Base-by-base conservation (phyloP, 2,113 vertebrate species). In the Acrocephalus kingi region DNA sequence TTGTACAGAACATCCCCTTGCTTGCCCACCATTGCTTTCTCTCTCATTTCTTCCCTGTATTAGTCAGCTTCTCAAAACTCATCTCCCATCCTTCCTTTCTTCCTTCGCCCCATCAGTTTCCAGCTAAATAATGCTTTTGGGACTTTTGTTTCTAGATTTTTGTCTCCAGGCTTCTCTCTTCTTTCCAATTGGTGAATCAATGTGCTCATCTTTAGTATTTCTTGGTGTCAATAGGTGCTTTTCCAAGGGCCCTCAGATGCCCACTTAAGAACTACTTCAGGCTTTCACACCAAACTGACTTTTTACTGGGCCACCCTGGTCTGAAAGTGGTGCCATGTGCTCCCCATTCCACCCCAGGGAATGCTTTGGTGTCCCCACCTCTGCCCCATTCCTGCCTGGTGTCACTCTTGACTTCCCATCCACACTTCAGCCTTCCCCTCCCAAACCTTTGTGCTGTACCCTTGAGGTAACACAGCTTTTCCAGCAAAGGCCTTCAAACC, bases 341-440 rank as follows among this genome's bases (percentile, higher is more conserved):
- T 61, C n/a, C 45, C 28, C 11, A 2, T 54, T 30, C 11, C 28
- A 28, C 25, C 11, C 4, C 49, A 73, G 35, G n/a, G n/a, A 58
- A 23, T 0, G 0, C 19, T 61, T 61, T 31, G 27, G 27, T 52
- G 18, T 71, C 48, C 6, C 15, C 15, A 8, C 51, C 14, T 62
- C 52, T 35, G 39, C 48, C 28, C 39, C 3, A 1, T 23, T 75
- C 59, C 62, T 72, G 37, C 31, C 48, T 0, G 0, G 2, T 30
- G 56, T 75, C 46, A 67, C 52, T 24, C 9, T 15, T 28, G 31
- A 43, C n/a, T 66, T 79, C 56, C 52, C 31, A 24, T 41, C n/a
- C 46, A 8, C 46, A 13, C 15, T 51, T 46, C 41, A 52, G 61
- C 90, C 46, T 69, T 90, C 24, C 41, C 18, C 23, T 48, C 41